Evolutionary conservation across 2,113 vertebrate genomes (phyloP).

Genomic region (Misgurnus anguillicaudatus): DNA sequence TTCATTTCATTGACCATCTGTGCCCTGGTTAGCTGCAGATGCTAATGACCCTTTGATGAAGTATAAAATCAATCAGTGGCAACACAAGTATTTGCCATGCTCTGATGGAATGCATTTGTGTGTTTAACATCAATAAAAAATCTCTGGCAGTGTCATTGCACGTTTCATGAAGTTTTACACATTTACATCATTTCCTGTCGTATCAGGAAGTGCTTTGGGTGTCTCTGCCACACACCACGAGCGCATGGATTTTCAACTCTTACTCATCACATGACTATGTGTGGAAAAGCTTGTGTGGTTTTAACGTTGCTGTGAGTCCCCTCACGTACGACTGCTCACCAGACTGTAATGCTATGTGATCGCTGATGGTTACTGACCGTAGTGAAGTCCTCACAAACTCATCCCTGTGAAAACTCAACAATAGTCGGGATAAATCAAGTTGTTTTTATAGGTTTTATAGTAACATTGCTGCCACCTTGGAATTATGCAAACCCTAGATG

Average conservation of each 20-base stretch:
- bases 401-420: not conserved
- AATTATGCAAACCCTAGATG: not conserved
- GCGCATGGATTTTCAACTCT: conserved; percentile 31
- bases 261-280: not conserved
- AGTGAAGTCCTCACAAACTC: not conserved
- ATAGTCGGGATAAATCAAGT: too few relatives aligned
- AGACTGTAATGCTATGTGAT: not conserved
- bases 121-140: not conserved
- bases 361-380: not conserved
- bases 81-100: not conserved
- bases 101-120: not conserved
- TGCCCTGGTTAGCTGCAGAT: not conserved
- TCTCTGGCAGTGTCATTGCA: too few relatives aligned
- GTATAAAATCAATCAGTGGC: not conserved
- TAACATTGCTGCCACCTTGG: too few relatives aligned
- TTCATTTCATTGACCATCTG: not conserved
- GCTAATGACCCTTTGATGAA: not conserved
- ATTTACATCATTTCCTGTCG: not conserved
- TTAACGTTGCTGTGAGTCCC: conserved; percentile 61
- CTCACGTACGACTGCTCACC: conserved; percentile 65
- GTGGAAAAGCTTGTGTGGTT: not conserved
- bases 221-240: not conserved
- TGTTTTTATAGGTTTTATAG: too few relatives aligned
- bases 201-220: not conserved
- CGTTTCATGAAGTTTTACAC: too few relatives aligned